Evolutionary conservation across 2,113 vertebrate species (phyloP).

Genomic region (Toxotes chatareus): DNA sequence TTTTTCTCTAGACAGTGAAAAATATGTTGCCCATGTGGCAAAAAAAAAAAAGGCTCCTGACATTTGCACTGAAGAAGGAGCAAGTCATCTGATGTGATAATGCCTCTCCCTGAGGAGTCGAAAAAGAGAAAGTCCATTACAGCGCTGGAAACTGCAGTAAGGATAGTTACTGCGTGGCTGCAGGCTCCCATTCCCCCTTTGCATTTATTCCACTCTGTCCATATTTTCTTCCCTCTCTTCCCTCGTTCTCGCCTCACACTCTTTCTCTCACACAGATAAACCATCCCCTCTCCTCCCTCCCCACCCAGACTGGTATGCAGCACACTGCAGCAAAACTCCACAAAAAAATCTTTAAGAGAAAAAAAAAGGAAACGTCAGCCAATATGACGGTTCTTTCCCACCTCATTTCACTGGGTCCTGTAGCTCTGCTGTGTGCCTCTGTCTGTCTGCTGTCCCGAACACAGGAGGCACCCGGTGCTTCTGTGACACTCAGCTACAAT

Average conservation of each 20-base stretch:
- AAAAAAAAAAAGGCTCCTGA: constrained; percentile 57
- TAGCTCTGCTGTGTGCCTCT: constrained; percentile 68
- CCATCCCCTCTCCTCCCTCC: constrained; percentile 66
- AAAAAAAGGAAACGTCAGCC: constrained; percentile 48
- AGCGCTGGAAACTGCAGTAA: constrained; percentile 54
- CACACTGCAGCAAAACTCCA: constrained; percentile 95
- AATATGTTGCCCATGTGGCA: constrained; percentile 64
- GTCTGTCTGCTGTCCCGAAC: constrained; percentile 59
- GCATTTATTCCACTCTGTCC: constrained; percentile 42
- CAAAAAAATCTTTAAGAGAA: constrained; percentile 72
- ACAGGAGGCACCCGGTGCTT: constrained; percentile 76
- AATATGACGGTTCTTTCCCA: constrained; percentile 81
- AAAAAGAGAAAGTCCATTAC: constrained; percentile 64
- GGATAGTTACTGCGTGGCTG: constrained; percentile 55
- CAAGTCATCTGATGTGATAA: constrained; percentile 60
- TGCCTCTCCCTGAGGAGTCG: constrained; percentile 43
- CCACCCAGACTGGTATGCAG: constrained; percentile 86
- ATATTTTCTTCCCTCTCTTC: constrained; percentile 16
- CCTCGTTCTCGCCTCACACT: constrained; percentile 45
- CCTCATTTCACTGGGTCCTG: constrained; percentile 81
- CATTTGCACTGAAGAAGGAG: constrained; percentile 57
- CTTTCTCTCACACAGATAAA: constrained; percentile 65
- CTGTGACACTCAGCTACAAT: constrained; percentile 58
- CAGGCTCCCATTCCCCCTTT: constrained; percentile 47
- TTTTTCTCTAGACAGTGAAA: constrained; percentile 52